Base-by-base conservation (phyloP, 2,888 invertebrate genomes). In the Blastobasis adustella region DNA sequence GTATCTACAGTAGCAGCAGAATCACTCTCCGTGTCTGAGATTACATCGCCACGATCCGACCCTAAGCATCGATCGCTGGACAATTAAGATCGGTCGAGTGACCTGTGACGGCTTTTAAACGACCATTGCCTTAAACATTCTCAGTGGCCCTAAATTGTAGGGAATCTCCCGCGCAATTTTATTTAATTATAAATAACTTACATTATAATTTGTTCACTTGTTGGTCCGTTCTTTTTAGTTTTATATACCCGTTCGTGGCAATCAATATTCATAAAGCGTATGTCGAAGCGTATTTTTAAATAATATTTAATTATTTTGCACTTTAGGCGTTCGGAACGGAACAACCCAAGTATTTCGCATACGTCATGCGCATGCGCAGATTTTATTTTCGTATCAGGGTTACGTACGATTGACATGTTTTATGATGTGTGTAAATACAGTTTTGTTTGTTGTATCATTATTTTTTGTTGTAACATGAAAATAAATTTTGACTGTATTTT, bases 31-130 rank as follows among this genome's bases (percentile, higher is more conserved):
- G 50, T 55, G 62, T 40, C 49, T 40, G 49, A 71, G 71, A 72
- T 74, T 69, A 60, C 65, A 74, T 73, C 71, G 62, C 54, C 67
- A 63, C 67, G 67, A 66, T 61, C 55, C 66, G 62, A 69, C 71
- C 69, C 62, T 55, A 67, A 61, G 62, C 67, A 65, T 70, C 67
- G 67, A 73, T 71, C 70, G 65, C 60, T 56, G 67, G 66, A 72
- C 73, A 73, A 75, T 75, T 75, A 74, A 73, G 70, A 68, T 69
- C 63, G 54, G 57, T 48, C 39, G 63, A 66, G 62, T 58, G 62
- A 23, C 61, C 64, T 65, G 64, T 63, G 70, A 71, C 69, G 67
- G 63, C 66, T 71, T 71, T 71, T 68, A 69, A 66, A 67, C 69
- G 65, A 54, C 63, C 63, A 66, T 67, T 65, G 61, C 56, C 56